phyloP scores from a whole-genome alignment of 2,888 invertebrate species.

The Drosophila limbata region DNA sequence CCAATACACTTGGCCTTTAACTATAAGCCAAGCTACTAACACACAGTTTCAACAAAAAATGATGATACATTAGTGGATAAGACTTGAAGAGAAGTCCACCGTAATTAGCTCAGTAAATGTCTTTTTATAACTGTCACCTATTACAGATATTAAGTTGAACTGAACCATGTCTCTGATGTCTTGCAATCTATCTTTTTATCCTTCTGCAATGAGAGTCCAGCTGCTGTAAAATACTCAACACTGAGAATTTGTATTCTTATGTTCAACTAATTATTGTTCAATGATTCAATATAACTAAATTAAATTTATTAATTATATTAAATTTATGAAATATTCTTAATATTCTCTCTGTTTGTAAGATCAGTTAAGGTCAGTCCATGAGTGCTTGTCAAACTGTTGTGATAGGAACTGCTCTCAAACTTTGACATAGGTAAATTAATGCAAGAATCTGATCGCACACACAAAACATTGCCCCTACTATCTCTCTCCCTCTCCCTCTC shows the following conservation, averaged over 20 bases:
- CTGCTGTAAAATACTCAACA: too few relatives aligned
- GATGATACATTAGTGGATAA: neutral
- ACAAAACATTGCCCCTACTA: neutral
- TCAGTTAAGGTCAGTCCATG: neutral
- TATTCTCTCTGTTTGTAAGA: too few relatives aligned
- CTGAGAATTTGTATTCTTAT: too few relatives aligned
- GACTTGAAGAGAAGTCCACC: neutral
- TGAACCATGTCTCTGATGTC: too few relatives aligned
- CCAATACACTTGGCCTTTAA: conserved; percentile 1
- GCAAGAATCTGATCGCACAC: conserved; percentile 1
- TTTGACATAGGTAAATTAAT: conserved; percentile 19
- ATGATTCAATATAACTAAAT: too few relatives aligned
- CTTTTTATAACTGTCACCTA: neutral
- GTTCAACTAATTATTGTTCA: neutral
- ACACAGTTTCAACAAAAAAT: neutral
- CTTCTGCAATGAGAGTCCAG: too few relatives aligned
- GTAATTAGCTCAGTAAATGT: neutral
- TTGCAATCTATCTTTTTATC: too few relatives aligned
- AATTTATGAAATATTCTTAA: too few relatives aligned
- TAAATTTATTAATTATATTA: too few relatives aligned
- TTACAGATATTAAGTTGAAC: too few relatives aligned
- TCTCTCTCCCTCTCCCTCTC: neutral
- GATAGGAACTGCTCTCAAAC: conserved; percentile 25
- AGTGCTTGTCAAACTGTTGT: neutral
- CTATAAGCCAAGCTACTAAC: conserved; percentile 5